phyloP scores from a whole-genome alignment of 2,888 invertebrate genomes.

The Cataglyphis altisquamis region DNA sequence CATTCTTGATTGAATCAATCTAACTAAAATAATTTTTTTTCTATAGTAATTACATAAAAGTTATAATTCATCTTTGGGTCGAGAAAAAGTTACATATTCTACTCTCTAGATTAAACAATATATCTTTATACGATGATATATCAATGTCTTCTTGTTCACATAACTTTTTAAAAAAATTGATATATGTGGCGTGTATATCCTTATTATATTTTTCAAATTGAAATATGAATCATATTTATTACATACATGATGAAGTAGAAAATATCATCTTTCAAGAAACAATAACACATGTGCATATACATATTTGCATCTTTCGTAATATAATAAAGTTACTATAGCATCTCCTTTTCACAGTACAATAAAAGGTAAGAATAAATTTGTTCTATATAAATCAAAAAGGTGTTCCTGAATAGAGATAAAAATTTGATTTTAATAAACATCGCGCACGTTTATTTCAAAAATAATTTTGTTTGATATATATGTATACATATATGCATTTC shows the following conservation, averaged over 20 bases:
- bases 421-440: neutral
- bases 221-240: slow-evolving; percentile 3
- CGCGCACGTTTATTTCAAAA: neutral
- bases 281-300: neutral
- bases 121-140: slow-evolving; percentile 9
- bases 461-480: neutral
- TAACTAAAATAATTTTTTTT: neutral
- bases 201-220: slow-evolving; percentile 22
- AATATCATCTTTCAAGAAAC: neutral
- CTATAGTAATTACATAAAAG: neutral
- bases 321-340: neutral
- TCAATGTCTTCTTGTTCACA: neutral
- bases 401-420: neutral
- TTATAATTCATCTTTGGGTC: neutral
- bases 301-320: neutral
- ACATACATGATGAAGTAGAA: neutral
- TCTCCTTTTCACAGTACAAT: neutral
- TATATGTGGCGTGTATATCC: neutral
- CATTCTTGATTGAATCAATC: neutral
- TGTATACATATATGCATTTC: neutral
- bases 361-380: neutral
- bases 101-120: slow-evolving; percentile 16
- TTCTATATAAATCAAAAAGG: neutral
- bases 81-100: neutral
- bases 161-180: slow-evolving; percentile 15